Conservation (phyloP, 2,113 vertebrate genomes). For the Amphiprion ocellaris region DNA sequence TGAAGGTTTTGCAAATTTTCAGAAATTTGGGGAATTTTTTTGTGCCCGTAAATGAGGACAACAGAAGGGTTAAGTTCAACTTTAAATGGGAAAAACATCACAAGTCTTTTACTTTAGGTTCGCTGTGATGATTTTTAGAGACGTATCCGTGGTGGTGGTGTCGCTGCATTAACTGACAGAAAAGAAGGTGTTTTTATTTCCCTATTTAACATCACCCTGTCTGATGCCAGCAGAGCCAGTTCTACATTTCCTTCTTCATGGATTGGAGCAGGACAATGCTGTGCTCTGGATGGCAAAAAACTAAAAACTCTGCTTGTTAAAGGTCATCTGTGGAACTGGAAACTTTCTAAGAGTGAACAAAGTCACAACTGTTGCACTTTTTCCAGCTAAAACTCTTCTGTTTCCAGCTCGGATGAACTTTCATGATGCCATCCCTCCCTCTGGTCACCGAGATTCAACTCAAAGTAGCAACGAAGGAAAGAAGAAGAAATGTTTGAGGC, state of each 20-base stretch:
- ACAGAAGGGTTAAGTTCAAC: too few species aligned
- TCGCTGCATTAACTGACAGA: too few species aligned
- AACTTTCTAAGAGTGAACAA: neutral
- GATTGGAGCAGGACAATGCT: neutral
- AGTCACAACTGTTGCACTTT: neutral
- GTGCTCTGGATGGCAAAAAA: too few species aligned
- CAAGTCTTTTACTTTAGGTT: neutral
- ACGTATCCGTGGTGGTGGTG: neutral
- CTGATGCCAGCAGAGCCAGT: neutral
- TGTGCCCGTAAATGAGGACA: too few species aligned
- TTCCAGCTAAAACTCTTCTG: accelerated
- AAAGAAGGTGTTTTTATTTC: neutral
- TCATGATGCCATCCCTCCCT: neutral
- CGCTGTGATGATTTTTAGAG: neutral
- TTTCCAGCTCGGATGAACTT: neutral
- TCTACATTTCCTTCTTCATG: neutral
- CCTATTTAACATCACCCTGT: neutral
- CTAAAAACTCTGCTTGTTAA: too few species aligned
- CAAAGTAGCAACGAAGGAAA: neutral
- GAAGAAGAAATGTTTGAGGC: constrained; percentile 37
- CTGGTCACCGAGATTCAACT: neutral
- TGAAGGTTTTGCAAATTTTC: too few species aligned
- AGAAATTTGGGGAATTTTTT: too few species aligned
- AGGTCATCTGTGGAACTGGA: too few species aligned
- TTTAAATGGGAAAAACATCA: neutral